A percentile compares a stretch with the other conserved stretches of the same genome.
Evolutionary conservation across 2,113 vertebrate species (phyloP).

Genomic region (Gracilinanus agilis): DNA sequence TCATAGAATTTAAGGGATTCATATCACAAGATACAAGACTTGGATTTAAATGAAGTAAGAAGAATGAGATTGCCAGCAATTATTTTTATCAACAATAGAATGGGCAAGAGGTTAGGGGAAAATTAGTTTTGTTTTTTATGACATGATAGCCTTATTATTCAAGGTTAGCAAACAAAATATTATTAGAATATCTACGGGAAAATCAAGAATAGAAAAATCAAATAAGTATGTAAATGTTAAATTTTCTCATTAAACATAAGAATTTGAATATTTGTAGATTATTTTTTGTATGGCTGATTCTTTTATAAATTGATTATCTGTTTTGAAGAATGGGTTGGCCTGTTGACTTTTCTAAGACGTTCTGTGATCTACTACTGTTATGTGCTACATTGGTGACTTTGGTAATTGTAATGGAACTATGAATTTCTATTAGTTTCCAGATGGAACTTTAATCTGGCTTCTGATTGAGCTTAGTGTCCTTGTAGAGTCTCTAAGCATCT

Average conservation of each 20-base stretch:
- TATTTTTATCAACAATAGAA: neutral
- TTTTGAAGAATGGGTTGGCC: conserved; percentile 48
- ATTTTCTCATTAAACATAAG: conserved; percentile 8
- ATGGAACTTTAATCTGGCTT: conserved; percentile 88
- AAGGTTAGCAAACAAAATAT: conserved; percentile 10
- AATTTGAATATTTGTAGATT: conserved; percentile 46
- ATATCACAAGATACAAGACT: conserved; percentile 8
- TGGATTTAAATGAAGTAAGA: conserved; percentile 4
- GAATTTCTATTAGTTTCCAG: conserved; percentile 82
- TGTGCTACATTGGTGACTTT: conserved; percentile 82
- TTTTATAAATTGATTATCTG: conserved; percentile 46
- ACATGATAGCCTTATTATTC: neutral
- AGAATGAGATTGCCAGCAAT: conserved; percentile 7
- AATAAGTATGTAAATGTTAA: conserved; percentile 15
- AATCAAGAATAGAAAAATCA: conserved; percentile 20
- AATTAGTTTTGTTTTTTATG: conserved; percentile 14
- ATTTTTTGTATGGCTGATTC: conserved; percentile 11
- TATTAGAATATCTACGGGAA: neutral
- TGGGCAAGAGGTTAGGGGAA: neutral
- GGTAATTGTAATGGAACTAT: conserved; percentile 85
- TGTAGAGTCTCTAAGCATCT: conserved; percentile 88
- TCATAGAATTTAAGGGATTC: conserved; percentile 16
- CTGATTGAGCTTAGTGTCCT: conserved; percentile 86
- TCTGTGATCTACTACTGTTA: conserved; percentile 67
- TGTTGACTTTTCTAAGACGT: conserved; percentile 63